Evolutionary conservation across 2,113 vertebrate species (phyloP).

Genomic region (Oryzias curvinotus): DNA sequence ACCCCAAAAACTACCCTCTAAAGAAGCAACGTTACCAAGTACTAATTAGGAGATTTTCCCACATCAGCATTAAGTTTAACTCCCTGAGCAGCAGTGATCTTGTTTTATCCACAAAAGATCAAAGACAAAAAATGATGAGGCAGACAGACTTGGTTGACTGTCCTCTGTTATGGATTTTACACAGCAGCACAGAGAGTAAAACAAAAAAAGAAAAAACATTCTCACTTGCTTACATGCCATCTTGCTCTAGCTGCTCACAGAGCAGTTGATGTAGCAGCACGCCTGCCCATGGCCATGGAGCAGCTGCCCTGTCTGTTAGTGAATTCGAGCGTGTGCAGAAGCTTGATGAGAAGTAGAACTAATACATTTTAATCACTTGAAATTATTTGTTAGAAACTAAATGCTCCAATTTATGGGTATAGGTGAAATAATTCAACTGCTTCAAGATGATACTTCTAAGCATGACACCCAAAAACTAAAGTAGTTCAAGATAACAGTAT

Average conservation of each 20-base stretch:
- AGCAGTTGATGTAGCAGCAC: conserved; percentile 74
- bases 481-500: conserved; percentile 27
- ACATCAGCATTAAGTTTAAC: conserved; percentile 61
- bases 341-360: conserved; percentile 59
- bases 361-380: conserved; percentile 69
- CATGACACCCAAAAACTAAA: conserved; percentile 11
- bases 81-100: conserved; percentile 59
- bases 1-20: conserved; percentile 45
- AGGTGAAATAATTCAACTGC: conserved; percentile 59
- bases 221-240: conserved; percentile 69
- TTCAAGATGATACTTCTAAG: conserved; percentile 47
- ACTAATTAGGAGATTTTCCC: conserved; percentile 66
- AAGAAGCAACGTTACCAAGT: conserved; percentile 67
- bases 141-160: conserved; percentile 40
- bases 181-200: conserved; percentile 38
- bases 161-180: conserved; percentile 38
- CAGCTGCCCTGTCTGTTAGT: conserved; percentile 75
- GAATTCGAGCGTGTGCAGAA: conserved; percentile 66
- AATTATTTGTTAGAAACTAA: conserved; percentile 67
- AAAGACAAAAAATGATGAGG: conserved; percentile 30
- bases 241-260: conserved; percentile 63
- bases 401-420: conserved; percentile 52
- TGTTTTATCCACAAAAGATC: conserved; percentile 58
- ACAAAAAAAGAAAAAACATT: conserved; percentile 22
- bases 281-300: conserved; percentile 74